Evolutionary conservation across 2,797 vertebrate species (phyloP).

Genomic region (Acrossocheilus fasciatus): DNA sequence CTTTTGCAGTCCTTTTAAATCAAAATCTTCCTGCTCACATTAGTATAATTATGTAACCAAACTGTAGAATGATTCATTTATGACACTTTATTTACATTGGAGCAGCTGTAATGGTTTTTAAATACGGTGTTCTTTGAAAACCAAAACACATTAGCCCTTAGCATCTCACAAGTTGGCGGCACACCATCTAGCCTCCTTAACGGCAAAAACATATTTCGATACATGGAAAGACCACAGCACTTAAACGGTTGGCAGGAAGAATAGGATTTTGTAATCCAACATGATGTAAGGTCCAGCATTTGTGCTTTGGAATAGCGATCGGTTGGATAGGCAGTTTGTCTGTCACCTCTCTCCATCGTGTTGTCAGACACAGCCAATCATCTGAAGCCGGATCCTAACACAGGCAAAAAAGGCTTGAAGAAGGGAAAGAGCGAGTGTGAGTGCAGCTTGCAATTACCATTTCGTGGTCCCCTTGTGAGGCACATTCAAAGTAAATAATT

Average conservation of each 20-base stretch:
- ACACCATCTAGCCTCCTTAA: conserved; percentile 64
- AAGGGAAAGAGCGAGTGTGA: conserved; percentile 27
- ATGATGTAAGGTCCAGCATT: conserved; percentile 60
- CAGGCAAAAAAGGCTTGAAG: conserved; percentile 28
- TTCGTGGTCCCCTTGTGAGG: conserved; percentile 58
- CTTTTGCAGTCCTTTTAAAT: not conserved
- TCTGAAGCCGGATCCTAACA: conserved; percentile 42
- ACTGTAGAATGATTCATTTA: conserved; percentile 69
- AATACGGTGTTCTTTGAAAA: conserved; percentile 70
- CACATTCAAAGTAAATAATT: conserved; percentile 66
- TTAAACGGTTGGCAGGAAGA: conserved; percentile 53
- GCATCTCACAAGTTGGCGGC: conserved; percentile 63
- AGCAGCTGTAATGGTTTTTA: conserved; percentile 60
- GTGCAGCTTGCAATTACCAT: conserved; percentile 62
- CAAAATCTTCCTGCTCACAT: conserved; percentile 15
- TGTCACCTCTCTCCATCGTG: conserved; percentile 33
- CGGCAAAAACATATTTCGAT: conserved; percentile 68
- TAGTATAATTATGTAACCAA: conserved; percentile 35
- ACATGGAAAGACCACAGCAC: conserved; percentile 44
- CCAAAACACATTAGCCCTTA: conserved; percentile 62
- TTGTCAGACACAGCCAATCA: conserved; percentile 45
- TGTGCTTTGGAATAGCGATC: conserved; percentile 54
- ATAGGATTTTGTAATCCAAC: conserved; percentile 46
- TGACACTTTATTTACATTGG: conserved; percentile 56
- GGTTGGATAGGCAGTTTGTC: conserved; percentile 55